A percentile compares a stretch with the other conserved stretches of the same genome.
phyloP scores from a whole-genome alignment of 1,140 invertebrate species.

The Parasteatoda tepidariorum region DNA sequence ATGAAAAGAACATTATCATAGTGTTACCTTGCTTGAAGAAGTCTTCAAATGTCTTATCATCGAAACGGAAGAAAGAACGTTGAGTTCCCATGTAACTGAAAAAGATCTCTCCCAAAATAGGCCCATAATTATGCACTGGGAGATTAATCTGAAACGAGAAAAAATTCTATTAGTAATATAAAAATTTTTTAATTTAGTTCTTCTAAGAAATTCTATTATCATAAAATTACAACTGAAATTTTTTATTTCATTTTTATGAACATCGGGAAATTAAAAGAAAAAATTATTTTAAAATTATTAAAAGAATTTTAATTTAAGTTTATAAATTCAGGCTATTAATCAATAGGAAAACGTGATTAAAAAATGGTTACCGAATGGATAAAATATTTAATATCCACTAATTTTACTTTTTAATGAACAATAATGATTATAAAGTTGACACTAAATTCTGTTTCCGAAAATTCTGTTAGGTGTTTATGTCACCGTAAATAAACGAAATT shows the following conservation, averaged over 20 bases:
- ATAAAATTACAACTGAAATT: neutral
- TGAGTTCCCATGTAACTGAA: conserved; percentile 50
- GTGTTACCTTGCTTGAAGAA: conserved; percentile 43
- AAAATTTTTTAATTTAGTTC: too few species aligned
- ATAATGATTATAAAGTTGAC: too few species aligned
- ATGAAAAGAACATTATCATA: neutral
- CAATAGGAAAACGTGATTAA: too few species aligned
- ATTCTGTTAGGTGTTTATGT: too few species aligned
- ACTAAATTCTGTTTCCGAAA: too few species aligned
- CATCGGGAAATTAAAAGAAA: neutral
- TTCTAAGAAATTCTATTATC: neutral
- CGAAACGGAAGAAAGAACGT: conserved; percentile 27
- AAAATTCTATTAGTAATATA: neutral
- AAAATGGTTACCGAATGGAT: too few species aligned
- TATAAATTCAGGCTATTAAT: too few species aligned
- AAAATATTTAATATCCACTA: too few species aligned
- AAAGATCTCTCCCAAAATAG: conserved; percentile 42
- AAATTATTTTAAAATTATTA: neutral
- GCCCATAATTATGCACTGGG: conserved; percentile 14
- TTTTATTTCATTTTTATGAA: neutral
- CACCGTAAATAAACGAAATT: too few species aligned
- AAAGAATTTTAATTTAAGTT: too few species aligned
- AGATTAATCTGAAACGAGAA: conserved; percentile 40
- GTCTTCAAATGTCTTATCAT: conserved; percentile 49
- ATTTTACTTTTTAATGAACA: too few species aligned